Evolutionary conservation across 2,888 invertebrate genomes (phyloP).

Genomic region (Chrysina gloriosa): DNA sequence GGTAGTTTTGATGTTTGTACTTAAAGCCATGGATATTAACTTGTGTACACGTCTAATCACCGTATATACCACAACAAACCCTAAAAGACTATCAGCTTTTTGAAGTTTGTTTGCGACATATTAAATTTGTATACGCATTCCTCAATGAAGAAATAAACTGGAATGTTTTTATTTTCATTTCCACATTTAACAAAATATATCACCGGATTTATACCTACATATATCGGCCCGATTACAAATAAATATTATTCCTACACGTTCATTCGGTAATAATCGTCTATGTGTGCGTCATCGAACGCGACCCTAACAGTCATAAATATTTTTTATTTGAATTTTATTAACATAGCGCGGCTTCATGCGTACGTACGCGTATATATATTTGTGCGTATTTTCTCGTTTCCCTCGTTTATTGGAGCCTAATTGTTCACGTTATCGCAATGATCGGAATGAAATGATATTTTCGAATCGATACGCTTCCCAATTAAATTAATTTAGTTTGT

Average conservation of each 20-base stretch:
- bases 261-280: background rate
- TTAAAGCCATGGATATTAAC: no score
- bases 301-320: conserved; percentile 12
- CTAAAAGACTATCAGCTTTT: no score
- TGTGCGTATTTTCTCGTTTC: background rate
- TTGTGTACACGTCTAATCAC: no score
- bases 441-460: background rate
- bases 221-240: conserved; percentile 12
- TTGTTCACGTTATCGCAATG: background rate
- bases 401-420: background rate
- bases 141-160: no score
- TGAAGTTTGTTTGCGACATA: no score
- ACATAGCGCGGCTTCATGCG: background rate
- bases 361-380: conserved; percentile 1
- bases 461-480: background rate
- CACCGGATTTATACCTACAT: conserved; percentile 3
- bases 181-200: background rate
- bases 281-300: background rate
- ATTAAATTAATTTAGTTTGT: conserved; percentile 5
- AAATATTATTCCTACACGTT: conserved; percentile 2
- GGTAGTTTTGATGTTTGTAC: no score
- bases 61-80: no score
- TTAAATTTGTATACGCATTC: no score
- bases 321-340: conserved; percentile 23
- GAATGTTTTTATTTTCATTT: background rate